phyloP scores from a whole-genome alignment of 2,888 invertebrate species.

The Dexiosoma caninum region DNA sequence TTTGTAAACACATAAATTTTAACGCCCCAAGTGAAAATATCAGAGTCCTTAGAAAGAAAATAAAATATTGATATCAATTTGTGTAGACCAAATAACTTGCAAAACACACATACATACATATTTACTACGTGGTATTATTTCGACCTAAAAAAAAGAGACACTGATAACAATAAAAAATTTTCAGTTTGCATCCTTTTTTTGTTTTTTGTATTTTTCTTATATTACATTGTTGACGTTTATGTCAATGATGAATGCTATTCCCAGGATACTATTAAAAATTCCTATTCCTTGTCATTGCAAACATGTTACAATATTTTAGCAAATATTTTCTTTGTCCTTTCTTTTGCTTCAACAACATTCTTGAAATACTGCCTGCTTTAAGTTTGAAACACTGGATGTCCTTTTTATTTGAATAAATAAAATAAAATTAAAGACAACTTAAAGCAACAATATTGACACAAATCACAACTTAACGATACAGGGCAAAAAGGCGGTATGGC shows the following conservation, averaged over 20 bases:
- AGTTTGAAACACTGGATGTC: background rate
- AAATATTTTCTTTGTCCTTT: background rate
- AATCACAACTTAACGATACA: slow-evolving; percentile 34
- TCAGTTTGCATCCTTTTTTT: background rate
- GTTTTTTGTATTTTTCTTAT: background rate
- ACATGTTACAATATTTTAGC: slow-evolving; percentile 20
- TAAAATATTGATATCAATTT: no score
- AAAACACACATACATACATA: no score
- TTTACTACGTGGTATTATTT: no score
- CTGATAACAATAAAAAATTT: slow-evolving; percentile 13
- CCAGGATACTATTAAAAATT: slow-evolving; percentile 40
- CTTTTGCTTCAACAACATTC: background rate
- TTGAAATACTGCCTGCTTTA: background rate
- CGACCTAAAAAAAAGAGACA: background rate
- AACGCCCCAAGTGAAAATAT: no score
- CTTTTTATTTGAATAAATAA: slow-evolving; percentile 19
- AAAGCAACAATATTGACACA: slow-evolving; percentile 46
- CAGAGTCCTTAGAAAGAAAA: no score
- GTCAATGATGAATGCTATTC: slow-evolving; percentile 43
- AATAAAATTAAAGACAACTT: slow-evolving; percentile 43
- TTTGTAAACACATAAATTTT: no score
- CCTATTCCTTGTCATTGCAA: background rate
- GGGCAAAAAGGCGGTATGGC: slow-evolving; percentile 17
- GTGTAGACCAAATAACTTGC: no score
- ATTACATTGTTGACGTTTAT: slow-evolving; percentile 15